A percentile compares a stretch with the other conserved stretches of the same genome.
Conservation (phyloP, 2,113 vertebrate species). For the Nesogale talazaci region DNA sequence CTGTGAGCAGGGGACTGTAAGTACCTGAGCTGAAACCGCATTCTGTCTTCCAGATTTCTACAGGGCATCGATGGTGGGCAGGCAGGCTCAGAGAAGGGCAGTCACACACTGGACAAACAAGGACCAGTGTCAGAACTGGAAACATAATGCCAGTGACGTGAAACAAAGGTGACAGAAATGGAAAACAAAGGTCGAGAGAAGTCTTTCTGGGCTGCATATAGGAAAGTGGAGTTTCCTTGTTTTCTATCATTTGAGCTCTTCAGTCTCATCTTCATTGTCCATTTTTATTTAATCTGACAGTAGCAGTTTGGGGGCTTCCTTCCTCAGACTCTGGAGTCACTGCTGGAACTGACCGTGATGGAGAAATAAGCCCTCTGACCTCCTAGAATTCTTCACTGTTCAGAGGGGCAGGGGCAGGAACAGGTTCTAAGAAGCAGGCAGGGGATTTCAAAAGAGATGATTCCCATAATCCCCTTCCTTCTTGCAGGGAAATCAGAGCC, state of each 20-base stretch:
- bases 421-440: not conserved
- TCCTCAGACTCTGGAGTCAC: not conserved
- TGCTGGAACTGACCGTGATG: not conserved
- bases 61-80: not conserved
- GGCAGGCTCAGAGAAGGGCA: not conserved
- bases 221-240: not conserved
- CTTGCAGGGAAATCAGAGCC: too few species aligned
- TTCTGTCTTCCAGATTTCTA: not conserved
- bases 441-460: not conserved
- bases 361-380: not conserved
- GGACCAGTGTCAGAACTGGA: not conserved
- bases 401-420: fast-evolving
- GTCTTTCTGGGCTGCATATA: not conserved
- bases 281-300: not conserved
- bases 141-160: not conserved
- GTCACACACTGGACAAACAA: not conserved
- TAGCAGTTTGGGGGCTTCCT: not conserved
- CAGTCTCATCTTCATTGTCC: not conserved
- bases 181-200: not conserved
- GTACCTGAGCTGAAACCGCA: not conserved
- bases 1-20: not conserved
- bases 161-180: too few species aligned
- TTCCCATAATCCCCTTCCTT: not conserved
- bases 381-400: not conserved
- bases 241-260: not conserved